These are phyloP conservation scores for Neuroterus valhalla DNA, from an alignment of 1,140 invertebrate species.

Conservation along the genomic window DNA sequence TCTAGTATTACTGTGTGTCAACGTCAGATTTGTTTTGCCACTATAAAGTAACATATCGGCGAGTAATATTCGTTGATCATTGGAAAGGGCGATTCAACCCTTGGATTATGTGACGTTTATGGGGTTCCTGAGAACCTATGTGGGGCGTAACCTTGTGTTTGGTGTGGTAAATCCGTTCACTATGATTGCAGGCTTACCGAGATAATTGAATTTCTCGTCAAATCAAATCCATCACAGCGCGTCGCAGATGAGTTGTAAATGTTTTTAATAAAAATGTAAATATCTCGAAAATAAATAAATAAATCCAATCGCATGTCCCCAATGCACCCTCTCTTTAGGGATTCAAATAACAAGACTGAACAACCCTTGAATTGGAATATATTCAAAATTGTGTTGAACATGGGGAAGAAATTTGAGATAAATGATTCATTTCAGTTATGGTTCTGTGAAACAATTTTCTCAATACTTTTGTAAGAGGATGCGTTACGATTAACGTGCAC, in stretches of 20 bases:
- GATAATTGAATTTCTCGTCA: conserved; percentile 64
- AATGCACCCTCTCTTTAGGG: too few relatives aligned
- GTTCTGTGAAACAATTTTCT: too few relatives aligned
- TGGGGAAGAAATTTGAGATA: too few relatives aligned
- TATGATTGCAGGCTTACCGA: conserved; percentile 62
- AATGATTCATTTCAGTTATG: too few relatives aligned
- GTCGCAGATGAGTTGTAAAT: conserved; percentile 57
- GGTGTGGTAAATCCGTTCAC: conserved; percentile 58
- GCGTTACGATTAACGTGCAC: too few relatives aligned
- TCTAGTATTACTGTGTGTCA: too few relatives aligned
- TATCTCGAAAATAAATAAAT: conserved; percentile 48
- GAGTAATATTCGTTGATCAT: conserved; percentile 44
- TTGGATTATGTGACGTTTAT: conserved; percentile 48
- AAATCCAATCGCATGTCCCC: conserved; percentile 1
- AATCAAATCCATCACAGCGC: conserved; percentile 49
- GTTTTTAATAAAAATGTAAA: conserved; percentile 67
- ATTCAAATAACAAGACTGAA: too few relatives aligned
- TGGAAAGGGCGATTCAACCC: conserved; percentile 44
- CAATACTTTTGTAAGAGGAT: too few relatives aligned
- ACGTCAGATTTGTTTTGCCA: conserved; percentile 48
- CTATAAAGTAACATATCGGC: conserved; percentile 38
- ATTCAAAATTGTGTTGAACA: too few relatives aligned
- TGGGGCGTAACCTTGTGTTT: conserved; percentile 43
- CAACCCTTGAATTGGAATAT: too few relatives aligned
- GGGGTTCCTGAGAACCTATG: conserved; percentile 46